Evolutionary conservation across 2,797 vertebrate species (phyloP), one percentile per base, ranked within the genome.

Genomic region (Apodemus agrarius): DNA sequence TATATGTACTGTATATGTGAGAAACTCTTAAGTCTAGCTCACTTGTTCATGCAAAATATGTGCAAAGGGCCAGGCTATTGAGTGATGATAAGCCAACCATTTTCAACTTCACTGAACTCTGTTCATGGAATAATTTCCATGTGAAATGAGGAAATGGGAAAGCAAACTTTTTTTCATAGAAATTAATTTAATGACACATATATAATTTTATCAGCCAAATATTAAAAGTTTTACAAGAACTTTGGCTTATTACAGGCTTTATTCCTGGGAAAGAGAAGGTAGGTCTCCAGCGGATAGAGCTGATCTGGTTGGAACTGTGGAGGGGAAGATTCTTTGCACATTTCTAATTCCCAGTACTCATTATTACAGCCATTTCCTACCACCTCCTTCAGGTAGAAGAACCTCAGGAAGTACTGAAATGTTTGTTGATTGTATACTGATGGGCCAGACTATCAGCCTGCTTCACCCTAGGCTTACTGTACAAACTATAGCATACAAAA

Each of bases 121-220:
- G 92, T 89, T 85, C 89, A 63, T 2, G 29, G 86, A 85, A 79
- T 21, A 69, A 69, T 43, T 89, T 91, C 89, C 29, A 79, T 3
- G 31, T 79, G 52, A 92, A 54, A 61, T 17, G 17, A n/a, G 21
- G 57, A 92, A 54, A 61, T 13, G 22, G 40, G 21, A 95, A 96
- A 83, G 75, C 52, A 93, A 78, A 94, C 84, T 3, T 81, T 91
- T 95, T 79, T 37, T 83, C 80, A 87, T 7, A 76, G 52, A 91
- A 87, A 91, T 46, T 57, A 96, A 80, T 24, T 67, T 91, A 65
- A 94, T 91, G 86, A 59, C 3, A 61, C 7, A 72, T 11, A 72
- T 9, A 74, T 5, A 74, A 78, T 16, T 16, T 89, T 63, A 81
- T 37, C 89, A 61, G 49, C 37, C 82, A 57, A 34, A 43, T 31